Conservation (phyloP, 2,113 vertebrate genomes). For the Peromyscus maniculatus region DNA sequence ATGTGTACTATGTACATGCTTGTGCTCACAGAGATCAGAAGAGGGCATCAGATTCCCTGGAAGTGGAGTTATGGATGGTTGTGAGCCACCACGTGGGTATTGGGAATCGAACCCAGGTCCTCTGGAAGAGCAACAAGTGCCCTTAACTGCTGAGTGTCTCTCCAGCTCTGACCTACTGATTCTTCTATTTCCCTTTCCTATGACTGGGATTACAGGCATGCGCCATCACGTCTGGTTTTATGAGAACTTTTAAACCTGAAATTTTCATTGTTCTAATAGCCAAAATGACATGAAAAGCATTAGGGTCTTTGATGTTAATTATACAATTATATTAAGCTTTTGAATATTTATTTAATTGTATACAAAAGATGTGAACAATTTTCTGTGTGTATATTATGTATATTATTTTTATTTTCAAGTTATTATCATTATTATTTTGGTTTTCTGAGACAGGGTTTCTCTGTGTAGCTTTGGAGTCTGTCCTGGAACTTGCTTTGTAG, state of each 20-base stretch:
- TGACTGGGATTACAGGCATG: not conserved
- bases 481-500: not conserved
- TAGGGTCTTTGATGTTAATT: slow-evolving; percentile 3
- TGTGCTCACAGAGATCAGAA: not conserved
- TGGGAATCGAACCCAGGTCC: not conserved
- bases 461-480: not conserved
- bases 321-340: not conserved
- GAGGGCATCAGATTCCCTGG: not conserved
- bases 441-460: not conserved
- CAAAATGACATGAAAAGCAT: not conserved
- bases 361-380: not conserved
- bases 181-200: too few species aligned
- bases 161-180: not conserved
- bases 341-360: not conserved
- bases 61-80: not conserved
- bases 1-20: not conserved
- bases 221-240: not conserved
- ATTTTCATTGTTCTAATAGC: not conserved
- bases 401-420: not conserved
- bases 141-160: not conserved
- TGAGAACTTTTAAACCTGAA: not conserved
- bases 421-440: not conserved
- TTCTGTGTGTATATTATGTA: not conserved
- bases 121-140: not conserved
- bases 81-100: not conserved